Conservation (phyloP, 2,888 invertebrate species). For the Mactromeris polynyma region DNA sequence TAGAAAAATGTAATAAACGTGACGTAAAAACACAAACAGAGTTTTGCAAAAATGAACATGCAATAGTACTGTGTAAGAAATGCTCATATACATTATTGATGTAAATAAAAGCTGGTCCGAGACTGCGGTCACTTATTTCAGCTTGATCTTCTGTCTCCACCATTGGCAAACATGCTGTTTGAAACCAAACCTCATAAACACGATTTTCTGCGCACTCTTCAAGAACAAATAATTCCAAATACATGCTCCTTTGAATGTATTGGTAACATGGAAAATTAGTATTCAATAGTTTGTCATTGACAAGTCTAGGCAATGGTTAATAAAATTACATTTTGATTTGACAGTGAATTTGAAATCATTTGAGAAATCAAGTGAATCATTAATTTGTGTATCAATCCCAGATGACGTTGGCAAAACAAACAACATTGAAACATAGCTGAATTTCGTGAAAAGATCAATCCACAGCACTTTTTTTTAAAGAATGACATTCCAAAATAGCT, state of each 20-base stretch:
- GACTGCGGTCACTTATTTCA: too few relatives aligned
- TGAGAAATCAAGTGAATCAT: not conserved
- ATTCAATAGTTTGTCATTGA: slow-evolving; percentile 6
- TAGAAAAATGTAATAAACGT: too few relatives aligned
- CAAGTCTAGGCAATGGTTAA: not conserved
- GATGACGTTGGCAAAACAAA: not conserved
- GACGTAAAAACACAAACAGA: too few relatives aligned
- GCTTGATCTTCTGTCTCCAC: too few relatives aligned
- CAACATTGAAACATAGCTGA: not conserved
- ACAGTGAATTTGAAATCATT: not conserved
- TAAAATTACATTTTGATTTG: not conserved
- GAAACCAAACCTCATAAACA: too few relatives aligned
- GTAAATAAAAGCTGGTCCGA: too few relatives aligned
- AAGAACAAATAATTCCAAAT: too few relatives aligned
- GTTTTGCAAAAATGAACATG: too few relatives aligned
- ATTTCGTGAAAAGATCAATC: not conserved
- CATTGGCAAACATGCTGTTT: too few relatives aligned
- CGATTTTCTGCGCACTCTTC: too few relatives aligned
- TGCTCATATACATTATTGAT: too few relatives aligned
- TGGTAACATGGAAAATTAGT: not conserved
- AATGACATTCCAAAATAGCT: not conserved
- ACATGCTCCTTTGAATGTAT: not conserved
- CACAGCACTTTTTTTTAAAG: not conserved
- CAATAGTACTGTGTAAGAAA: too few relatives aligned
- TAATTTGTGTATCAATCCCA: not conserved